Percentiles rank a stretch among this genome's conserved stretches.
These are phyloP conservation scores for Pteronotus mesoamericanus DNA, from an alignment of 2,797 vertebrate species.

Conservation along the genomic window DNA sequence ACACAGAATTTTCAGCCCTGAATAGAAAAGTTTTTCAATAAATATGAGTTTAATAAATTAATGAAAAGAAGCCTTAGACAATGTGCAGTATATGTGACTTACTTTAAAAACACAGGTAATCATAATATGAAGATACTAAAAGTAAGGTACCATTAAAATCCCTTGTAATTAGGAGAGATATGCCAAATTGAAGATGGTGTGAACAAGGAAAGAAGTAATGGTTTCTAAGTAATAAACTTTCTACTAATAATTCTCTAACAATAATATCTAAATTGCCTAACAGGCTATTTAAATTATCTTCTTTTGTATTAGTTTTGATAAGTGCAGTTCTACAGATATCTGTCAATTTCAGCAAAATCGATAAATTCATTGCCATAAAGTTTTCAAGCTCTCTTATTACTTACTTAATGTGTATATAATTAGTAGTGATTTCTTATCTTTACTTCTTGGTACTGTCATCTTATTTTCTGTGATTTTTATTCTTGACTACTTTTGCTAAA, in stretches of 20 bases:
- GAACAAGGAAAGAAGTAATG: not conserved
- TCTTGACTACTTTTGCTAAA: not conserved
- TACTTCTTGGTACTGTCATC: not conserved
- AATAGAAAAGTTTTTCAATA: not conserved
- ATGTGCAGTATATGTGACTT: not conserved
- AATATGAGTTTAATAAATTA: not conserved
- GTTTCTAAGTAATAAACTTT: not conserved
- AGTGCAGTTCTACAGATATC: not conserved
- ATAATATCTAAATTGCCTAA: not conserved
- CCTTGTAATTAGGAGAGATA: not conserved
- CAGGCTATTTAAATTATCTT: not conserved
- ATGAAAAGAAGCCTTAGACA: not conserved
- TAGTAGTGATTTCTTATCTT: not conserved
- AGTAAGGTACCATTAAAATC: not conserved
- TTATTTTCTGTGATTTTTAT: not conserved
- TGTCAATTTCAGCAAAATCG: not conserved
- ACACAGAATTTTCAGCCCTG: not conserved
- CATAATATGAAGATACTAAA: not conserved
- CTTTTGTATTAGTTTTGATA: not conserved
- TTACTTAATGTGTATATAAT: not conserved
- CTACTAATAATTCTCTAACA: not conserved
- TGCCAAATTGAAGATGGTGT: not conserved
- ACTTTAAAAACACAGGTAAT: not conserved
- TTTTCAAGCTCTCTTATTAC: not conserved
- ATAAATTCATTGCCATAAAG: not conserved